A percentile compares a stretch with the other conserved stretches of the same genome.
phyloP scores from a whole-genome alignment of 2,888 invertebrate species.

The Tortricodes alternella region DNA sequence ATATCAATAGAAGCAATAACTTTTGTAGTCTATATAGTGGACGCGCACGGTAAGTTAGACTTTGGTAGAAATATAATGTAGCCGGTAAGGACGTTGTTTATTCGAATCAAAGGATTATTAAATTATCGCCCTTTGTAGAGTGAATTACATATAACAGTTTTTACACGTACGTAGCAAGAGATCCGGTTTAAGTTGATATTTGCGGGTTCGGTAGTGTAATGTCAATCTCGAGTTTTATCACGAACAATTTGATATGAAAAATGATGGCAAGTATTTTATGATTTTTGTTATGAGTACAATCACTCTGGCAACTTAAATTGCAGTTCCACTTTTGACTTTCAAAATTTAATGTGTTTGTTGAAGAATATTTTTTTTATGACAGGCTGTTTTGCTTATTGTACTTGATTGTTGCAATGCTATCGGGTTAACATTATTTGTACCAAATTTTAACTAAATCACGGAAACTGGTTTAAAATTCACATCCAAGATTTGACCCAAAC shows the following conservation, averaged over 20 bases:
- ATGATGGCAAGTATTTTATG: too few relatives aligned
- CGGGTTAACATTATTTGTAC: too few relatives aligned
- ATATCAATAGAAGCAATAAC: conserved; percentile 15
- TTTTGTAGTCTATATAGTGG: neutral
- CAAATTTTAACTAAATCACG: too few relatives aligned
- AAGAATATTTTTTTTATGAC: too few relatives aligned
- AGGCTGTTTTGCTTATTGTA: too few relatives aligned
- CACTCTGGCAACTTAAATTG: neutral
- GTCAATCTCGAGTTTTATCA: neutral
- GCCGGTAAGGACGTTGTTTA: conserved; percentile 1
- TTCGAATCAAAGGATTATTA: conserved; percentile 2
- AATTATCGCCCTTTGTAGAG: conserved; percentile 15
- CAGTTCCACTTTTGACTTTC: neutral
- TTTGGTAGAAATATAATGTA: conserved; percentile 19
- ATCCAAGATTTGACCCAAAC: too few relatives aligned
- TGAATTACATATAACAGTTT: conserved; percentile 8
- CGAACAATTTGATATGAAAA: too few relatives aligned
- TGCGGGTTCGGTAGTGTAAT: conserved; percentile 8
- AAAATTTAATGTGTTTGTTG: too few relatives aligned
- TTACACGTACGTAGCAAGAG: conserved; percentile 15
- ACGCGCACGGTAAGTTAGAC: conserved; percentile 1
- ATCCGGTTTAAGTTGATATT: conserved; percentile 11
- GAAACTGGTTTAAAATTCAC: too few relatives aligned
- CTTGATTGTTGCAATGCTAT: too few relatives aligned
- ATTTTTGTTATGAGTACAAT: neutral